Evolutionary conservation across 2,888 invertebrate genomes (phyloP).

Genomic region (Philereme vetulata): DNA sequence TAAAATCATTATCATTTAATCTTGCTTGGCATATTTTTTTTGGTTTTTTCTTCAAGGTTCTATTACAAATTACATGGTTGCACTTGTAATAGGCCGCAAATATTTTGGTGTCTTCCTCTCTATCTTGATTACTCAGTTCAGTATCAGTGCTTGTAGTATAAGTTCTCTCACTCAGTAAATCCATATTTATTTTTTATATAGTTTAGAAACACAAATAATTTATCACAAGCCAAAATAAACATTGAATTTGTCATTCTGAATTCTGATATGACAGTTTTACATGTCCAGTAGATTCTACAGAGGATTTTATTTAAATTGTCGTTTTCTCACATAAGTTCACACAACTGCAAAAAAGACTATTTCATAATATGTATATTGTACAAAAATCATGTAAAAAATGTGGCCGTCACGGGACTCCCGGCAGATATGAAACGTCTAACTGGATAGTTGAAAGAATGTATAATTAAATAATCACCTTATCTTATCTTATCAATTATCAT

Average conservation of each 20-base stretch:
- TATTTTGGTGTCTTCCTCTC: constrained; percentile 1
- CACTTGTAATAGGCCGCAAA: constrained; percentile 7
- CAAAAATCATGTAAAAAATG: too few species aligned
- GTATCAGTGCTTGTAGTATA: constrained; percentile 4
- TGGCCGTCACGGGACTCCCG: too few species aligned
- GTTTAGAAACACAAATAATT: constrained; percentile 20
- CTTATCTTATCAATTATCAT: too few species aligned
- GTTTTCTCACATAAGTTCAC: too few species aligned
- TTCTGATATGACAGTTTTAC: constrained; percentile 3
- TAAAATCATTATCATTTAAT: constrained; percentile 7
- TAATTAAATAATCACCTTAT: too few species aligned
- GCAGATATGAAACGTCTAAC: too few species aligned
- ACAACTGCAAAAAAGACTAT: too few species aligned
- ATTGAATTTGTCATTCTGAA: constrained; percentile 23
- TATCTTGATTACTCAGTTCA: background rate
- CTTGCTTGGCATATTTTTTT: constrained; percentile 5
- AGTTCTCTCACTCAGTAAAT: constrained; percentile 22
- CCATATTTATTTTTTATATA: constrained; percentile 21
- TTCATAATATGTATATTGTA: too few species aligned
- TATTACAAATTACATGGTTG: constrained; percentile 14
- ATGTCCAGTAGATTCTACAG: background rate
- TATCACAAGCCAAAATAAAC: constrained; percentile 25
- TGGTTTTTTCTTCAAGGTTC: background rate
- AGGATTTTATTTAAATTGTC: background rate
- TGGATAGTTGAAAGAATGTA: too few species aligned